Percentiles rank a stretch among this genome's conserved stretches.
These are phyloP conservation scores for Synchiropus splendidus DNA, from an alignment of 2,113 vertebrate species.

Conservation along the genomic window DNA sequence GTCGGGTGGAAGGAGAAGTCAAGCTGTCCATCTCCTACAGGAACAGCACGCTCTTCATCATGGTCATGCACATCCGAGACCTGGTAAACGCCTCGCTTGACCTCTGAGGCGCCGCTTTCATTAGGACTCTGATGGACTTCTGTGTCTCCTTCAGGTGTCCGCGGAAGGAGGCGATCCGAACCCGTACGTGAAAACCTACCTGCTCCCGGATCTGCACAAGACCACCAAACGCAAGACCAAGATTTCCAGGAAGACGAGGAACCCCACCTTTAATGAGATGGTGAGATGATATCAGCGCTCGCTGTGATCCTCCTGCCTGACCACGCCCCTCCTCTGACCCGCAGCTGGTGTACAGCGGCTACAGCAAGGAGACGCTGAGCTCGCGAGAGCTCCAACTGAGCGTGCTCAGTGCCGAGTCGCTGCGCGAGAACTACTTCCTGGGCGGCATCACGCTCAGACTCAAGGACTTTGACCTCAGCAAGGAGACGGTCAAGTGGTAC, in stretches of 20 bases:
- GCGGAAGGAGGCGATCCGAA: slow-evolving; percentile 93
- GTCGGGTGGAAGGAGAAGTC: slow-evolving; percentile 90
- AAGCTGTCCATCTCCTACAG: slow-evolving; percentile 93
- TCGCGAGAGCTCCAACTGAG: slow-evolving; percentile 90
- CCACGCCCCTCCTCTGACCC: slow-evolving; percentile 7
- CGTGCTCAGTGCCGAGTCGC: slow-evolving; percentile 90
- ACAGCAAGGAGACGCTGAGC: slow-evolving; percentile 84
- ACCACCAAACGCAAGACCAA: slow-evolving; percentile 97
- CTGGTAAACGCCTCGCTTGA: slow-evolving; percentile 50
- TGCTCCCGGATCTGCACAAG: slow-evolving; percentile 91
- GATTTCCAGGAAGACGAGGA: slow-evolving; percentile 90
- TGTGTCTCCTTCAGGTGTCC: slow-evolving; percentile 69
- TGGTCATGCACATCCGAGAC: slow-evolving; percentile 99
- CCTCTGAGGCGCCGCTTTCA: too few relatives aligned
- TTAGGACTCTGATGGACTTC: not conserved
- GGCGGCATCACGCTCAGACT: slow-evolving; percentile 87
- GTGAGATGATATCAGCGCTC: slow-evolving; percentile 49
- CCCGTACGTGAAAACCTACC: slow-evolving; percentile 96
- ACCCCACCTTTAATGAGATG: slow-evolving; percentile 99
- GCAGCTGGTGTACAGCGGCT: slow-evolving; percentile 90
- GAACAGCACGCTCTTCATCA: slow-evolving; percentile 94
- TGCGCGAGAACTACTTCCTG: slow-evolving; percentile 93
- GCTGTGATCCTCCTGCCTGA: not conserved
- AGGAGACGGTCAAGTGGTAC: slow-evolving; percentile 95
- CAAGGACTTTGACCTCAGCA: slow-evolving; percentile 92